phyloP scores from a whole-genome alignment of 2,888 invertebrate species.

The Agrochola lychnidis region DNA sequence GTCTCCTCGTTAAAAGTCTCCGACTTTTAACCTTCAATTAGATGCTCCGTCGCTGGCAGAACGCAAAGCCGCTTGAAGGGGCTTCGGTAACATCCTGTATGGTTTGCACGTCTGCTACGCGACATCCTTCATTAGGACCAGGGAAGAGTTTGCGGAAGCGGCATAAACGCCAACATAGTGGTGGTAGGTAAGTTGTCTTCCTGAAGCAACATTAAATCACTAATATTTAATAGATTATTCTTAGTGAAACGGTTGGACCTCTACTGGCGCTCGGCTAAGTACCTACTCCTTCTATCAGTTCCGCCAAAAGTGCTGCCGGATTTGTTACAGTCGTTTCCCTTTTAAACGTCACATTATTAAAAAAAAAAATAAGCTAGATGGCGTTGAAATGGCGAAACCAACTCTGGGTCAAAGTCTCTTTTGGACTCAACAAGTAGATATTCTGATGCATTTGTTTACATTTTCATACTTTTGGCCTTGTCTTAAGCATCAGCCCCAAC shows the following conservation, averaged over 20 bases:
- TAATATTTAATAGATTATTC: background rate
- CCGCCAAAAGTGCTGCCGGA: background rate
- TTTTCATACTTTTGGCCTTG: background rate
- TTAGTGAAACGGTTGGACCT: background rate
- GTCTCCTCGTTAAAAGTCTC: background rate
- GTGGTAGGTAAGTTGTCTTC: background rate
- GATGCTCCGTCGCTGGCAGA: background rate
- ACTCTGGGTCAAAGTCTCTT: background rate
- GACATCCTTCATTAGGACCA: background rate
- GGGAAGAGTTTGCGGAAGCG: background rate
- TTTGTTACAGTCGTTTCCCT: background rate
- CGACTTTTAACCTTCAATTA: no score
- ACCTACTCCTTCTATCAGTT: background rate
- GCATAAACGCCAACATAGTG: background rate
- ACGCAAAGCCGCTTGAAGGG: background rate
- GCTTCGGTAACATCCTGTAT: background rate
- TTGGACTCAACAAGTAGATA: background rate
- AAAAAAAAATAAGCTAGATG: background rate
- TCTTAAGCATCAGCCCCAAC: background rate
- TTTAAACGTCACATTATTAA: background rate
- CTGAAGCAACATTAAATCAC: background rate
- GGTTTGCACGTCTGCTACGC: background rate
- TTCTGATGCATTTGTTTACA: background rate
- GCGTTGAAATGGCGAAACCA: background rate
- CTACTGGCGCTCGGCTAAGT: background rate